Evolutionary conservation across 2,113 vertebrate species (phyloP), one percentile per base, ranked within the genome.

Genomic region (Eidolon helvum): DNA sequence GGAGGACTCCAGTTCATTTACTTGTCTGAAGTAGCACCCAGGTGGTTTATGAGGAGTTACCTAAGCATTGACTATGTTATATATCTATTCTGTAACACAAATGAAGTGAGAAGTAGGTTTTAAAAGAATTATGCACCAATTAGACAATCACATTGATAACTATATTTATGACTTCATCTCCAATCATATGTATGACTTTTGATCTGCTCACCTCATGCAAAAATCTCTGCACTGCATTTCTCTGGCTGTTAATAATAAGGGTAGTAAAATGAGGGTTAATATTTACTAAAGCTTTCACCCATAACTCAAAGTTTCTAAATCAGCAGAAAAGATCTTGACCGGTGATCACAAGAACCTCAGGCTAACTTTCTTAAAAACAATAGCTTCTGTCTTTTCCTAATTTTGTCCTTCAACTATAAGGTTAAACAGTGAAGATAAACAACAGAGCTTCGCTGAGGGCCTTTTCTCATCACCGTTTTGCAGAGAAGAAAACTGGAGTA

Each of bases 221-320:
- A 68, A 86, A 59, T 59, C 45, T 55, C 68, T 74, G 72, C 91
- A 75, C 74, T 87, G 72, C 22, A 24, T 86, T 87, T 87, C 14
- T 90, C n/a, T 53, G 59, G 12, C 21, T 79, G 59, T 85, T 96
- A 82, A 87, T 86, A 95, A 80, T 55, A 94, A 69, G 8, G 61
- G 53, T 74, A 53, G 28, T 95, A 96, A 94, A 96, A 80, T 30
- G 11, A 48, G 45, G 43, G 80, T 95, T 94, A 94, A 94, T 96
- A 92, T 85, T 94, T 97, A 71, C 91, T 95, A 61, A 95, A 85
- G n/a, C 77, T 92, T 77, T 92, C 63, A 53, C 57, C 63, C 59
- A 35, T 65, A 72, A 63, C 28, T 78, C n/a, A 33, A 72, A 82
- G 90, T 69, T 96, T 84, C 91, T 66, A 61, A 79, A 59, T 82